These are phyloP conservation scores for Pristionchus mayeri DNA, from an alignment of 2,888 invertebrate genomes.

Conservation along the genomic window DNA sequence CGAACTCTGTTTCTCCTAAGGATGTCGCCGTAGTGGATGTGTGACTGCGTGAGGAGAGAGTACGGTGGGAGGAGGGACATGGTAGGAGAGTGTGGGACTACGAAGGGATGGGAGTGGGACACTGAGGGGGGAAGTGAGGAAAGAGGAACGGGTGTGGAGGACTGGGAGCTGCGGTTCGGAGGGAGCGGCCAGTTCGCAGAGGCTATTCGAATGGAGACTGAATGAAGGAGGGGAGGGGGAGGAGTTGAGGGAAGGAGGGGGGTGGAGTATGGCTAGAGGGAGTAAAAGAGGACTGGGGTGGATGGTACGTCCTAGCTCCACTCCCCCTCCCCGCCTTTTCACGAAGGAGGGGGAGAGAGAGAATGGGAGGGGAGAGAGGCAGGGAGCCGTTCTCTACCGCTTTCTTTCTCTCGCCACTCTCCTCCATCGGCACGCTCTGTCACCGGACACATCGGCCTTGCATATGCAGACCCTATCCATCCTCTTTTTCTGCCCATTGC, in stretches of 20 bases:
- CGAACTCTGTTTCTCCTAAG: conserved; percentile 31
- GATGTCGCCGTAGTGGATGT: conserved; percentile 48
- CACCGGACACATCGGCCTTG: conserved; percentile 8
- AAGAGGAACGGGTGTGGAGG: too few relatives aligned
- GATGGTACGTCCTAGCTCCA: conserved; percentile 49
- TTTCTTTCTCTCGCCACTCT: neutral
- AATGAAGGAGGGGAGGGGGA: conserved; percentile 34
- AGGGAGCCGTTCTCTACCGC: conserved; percentile 28
- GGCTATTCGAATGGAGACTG: conserved; percentile 28
- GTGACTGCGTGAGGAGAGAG: conserved; percentile 10
- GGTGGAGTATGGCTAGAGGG: conserved; percentile 21
- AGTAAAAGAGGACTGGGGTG: conserved; percentile 48
- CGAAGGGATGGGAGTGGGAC: neutral
- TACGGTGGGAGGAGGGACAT: neutral
- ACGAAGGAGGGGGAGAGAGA: neutral
- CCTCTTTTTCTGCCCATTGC: conserved; percentile 15
- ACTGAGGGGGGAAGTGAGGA: too few relatives aligned
- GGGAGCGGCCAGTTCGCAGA: conserved; percentile 25
- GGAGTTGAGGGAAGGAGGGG: conserved; percentile 27
- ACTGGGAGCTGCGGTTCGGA: too few relatives aligned
- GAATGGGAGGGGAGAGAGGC: conserved; percentile 12
- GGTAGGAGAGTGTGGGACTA: too few relatives aligned
- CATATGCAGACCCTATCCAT: conserved; percentile 28
- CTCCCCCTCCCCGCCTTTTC: neutral
- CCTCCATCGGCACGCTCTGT: neutral